phyloP scores from a whole-genome alignment of 2,797 vertebrate genomes.

The Distichodus sexfasciatus region DNA sequence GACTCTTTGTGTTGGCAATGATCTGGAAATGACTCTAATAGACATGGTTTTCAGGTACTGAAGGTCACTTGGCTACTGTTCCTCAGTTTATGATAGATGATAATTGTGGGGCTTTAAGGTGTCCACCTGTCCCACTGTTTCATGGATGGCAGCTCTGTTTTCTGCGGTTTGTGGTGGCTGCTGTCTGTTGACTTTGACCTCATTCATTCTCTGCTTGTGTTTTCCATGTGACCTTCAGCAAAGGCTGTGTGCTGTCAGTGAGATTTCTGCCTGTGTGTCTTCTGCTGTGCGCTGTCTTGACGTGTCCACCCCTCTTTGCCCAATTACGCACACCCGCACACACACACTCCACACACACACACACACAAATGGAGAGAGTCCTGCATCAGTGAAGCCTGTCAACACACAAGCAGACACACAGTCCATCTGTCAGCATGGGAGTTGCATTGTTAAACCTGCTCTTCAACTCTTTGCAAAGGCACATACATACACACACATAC shows the following conservation, averaged over 20 bases:
- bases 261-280: slow-evolving; percentile 34
- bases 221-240: slow-evolving; percentile 51
- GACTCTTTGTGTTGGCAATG: too few species aligned
- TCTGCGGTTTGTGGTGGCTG: slow-evolving; percentile 37
- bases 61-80: background rate
- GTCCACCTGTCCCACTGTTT: background rate
- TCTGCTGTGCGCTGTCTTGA: slow-evolving; percentile 24
- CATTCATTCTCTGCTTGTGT: slow-evolving; percentile 46
- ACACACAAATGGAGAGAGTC: too few species aligned
- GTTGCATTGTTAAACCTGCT: slow-evolving; percentile 8
- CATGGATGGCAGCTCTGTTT: background rate
- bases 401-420: slow-evolving; percentile 30
- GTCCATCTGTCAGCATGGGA: slow-evolving; percentile 38
- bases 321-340: slow-evolving; percentile 18
- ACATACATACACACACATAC: background rate
- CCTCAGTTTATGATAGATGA: background rate
- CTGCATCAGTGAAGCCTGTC: slow-evolving; percentile 2
- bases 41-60: too few species aligned
- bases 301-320: slow-evolving; percentile 25
- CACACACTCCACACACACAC: background rate
- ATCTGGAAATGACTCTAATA: too few species aligned
- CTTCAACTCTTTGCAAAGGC: background rate
- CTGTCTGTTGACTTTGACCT: slow-evolving; percentile 44
- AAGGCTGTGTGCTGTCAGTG: slow-evolving; percentile 10
- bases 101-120: background rate